Conservation (phyloP, 2,113 vertebrate genomes). For the Danionella cerebrum region DNA sequence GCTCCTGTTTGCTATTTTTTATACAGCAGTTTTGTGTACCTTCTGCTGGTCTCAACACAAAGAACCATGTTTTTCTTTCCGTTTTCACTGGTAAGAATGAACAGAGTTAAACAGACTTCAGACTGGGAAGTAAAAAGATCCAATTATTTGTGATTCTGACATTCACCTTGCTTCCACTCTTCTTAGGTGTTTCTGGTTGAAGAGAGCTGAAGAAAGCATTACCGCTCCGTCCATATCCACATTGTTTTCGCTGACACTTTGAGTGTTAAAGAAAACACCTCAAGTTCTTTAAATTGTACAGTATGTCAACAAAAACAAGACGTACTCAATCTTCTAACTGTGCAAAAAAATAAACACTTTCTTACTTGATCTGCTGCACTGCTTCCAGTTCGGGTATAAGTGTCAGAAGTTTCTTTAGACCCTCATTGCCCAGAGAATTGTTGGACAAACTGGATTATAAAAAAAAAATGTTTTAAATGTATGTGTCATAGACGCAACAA, state of each 20-base stretch:
- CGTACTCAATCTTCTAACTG: not conserved
- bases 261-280: not conserved
- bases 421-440: slow-evolving; percentile 67
- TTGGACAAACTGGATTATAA: slow-evolving; percentile 64
- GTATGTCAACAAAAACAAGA: not conserved
- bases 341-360: not conserved
- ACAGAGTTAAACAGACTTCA: not conserved
- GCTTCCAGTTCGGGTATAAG: slow-evolving; percentile 54
- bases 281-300: too few relatives aligned
- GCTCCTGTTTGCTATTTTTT: not conserved
- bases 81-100: slow-evolving; percentile 44
- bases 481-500: too few relatives aligned
- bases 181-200: slow-evolving; percentile 39
- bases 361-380: slow-evolving; percentile 68
- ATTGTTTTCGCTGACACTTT: slow-evolving; percentile 68
- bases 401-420: slow-evolving; percentile 55
- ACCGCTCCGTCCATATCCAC: slow-evolving; percentile 58
- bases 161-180: slow-evolving; percentile 67
- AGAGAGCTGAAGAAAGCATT: slow-evolving; percentile 57
- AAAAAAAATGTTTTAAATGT: not conserved
- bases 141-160: not conserved
- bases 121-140: not conserved
- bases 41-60: slow-evolving; percentile 39
- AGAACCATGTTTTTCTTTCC: slow-evolving; percentile 47
- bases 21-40: slow-evolving; percentile 39